A percentile compares a stretch with the other conserved stretches of the same genome.
Conservation (phyloP, 2,888 invertebrate species). For the Sepioteuthis lessoniana region DNA sequence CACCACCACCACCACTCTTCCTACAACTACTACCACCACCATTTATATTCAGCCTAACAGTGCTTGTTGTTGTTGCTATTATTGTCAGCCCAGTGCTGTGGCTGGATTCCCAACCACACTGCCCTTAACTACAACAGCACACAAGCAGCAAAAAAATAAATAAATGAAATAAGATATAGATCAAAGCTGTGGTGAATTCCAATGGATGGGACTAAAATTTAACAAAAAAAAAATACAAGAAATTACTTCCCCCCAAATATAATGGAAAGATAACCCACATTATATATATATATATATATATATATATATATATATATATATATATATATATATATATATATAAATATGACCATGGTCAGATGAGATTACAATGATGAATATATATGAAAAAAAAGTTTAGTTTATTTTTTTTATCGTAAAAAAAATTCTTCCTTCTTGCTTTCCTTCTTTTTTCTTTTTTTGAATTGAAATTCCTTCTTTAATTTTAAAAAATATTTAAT, state of each 20-base stretch:
- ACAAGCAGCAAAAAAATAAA: neutral
- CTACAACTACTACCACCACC: neutral
- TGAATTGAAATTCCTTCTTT: too few species aligned
- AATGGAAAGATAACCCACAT: neutral
- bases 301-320: neutral
- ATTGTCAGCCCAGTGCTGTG: neutral
- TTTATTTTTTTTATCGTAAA: too few species aligned
- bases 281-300: neutral
- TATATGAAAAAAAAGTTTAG: too few species aligned
- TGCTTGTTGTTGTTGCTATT: neutral
- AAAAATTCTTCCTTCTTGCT: too few species aligned
- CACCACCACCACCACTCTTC: neutral
- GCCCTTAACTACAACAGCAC: neutral
- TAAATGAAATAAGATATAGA: neutral
- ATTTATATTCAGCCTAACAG: neutral
- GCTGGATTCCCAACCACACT: neutral
- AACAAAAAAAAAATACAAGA: neutral
- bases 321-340: neutral
- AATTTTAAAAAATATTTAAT: too few species aligned
- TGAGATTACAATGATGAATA: too few species aligned
- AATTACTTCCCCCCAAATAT: neutral
- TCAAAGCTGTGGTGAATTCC: neutral
- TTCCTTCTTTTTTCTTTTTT: too few species aligned
- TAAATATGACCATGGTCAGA: neutral
- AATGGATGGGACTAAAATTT: neutral